A percentile compares a stretch with the other conserved stretches of the same genome.
Evolutionary conservation across 2,888 invertebrate species (phyloP).

Genomic region (Coleophora flavipennella): DNA sequence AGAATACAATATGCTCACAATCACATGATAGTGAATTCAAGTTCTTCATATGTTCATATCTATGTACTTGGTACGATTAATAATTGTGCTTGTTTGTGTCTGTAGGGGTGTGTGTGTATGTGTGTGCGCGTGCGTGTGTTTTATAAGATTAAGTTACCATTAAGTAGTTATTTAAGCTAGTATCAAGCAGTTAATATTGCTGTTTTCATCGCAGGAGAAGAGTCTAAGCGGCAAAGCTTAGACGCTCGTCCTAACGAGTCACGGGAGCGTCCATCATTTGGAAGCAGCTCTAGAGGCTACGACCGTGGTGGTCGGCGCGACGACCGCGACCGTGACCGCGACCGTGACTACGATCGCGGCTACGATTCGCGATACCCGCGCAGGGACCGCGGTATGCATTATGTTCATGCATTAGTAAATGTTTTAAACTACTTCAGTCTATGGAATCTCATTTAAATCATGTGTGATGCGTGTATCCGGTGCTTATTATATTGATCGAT

Average conservation of each 20-base stretch:
- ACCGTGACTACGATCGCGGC: constrained; percentile 73
- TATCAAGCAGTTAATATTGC: too few relatives aligned
- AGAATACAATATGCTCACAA: too few relatives aligned
- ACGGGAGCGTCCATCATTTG: constrained; percentile 60
- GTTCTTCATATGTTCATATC: too few relatives aligned
- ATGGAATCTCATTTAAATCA: not conserved
- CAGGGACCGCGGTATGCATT: constrained; percentile 54
- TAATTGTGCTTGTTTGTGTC: too few relatives aligned
- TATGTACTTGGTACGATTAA: too few relatives aligned
- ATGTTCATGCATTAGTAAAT: too few relatives aligned
- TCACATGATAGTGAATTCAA: too few relatives aligned
- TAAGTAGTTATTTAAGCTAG: too few relatives aligned
- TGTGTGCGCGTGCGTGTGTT: too few relatives aligned
- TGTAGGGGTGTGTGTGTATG: too few relatives aligned
- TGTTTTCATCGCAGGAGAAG: constrained; percentile 45
- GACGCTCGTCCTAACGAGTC: constrained; percentile 58
- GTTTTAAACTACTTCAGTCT: too few relatives aligned
- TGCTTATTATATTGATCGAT: not conserved
- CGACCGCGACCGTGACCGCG: constrained; percentile 69
- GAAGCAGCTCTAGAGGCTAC: constrained; percentile 59
- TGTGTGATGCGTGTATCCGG: not conserved
- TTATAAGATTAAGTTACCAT: too few relatives aligned
- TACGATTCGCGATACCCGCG: constrained; percentile 69
- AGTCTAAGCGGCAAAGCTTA: constrained; percentile 67
- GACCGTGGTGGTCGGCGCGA: constrained; percentile 71